These are phyloP conservation scores for Acomys russatus DNA, from an alignment of 2,797 vertebrate species.

Conservation along the genomic window DNA sequence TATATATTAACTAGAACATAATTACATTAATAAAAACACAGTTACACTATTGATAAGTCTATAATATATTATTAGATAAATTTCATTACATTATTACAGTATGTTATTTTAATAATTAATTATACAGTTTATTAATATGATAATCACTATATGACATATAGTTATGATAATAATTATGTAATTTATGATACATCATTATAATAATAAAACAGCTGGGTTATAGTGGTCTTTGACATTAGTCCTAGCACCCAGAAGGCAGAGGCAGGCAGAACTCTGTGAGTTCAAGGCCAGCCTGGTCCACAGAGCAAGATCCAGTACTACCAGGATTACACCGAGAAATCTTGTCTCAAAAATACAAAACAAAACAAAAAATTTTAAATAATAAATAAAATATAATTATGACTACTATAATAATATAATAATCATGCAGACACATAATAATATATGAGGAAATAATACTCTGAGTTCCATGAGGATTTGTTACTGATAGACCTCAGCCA, in stretches of 20 bases:
- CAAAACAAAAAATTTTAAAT: neutral
- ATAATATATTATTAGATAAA: neutral
- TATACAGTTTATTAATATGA: neutral
- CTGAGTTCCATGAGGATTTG: neutral
- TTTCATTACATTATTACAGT: neutral
- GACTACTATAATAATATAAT: neutral
- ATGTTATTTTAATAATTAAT: neutral
- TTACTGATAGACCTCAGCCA: neutral
- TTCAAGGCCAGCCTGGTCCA: neutral
- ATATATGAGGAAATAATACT: constrained; percentile 3
- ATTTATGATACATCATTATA: neutral
- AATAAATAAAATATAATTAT: neutral
- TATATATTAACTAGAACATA: neutral
- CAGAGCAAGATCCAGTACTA: neutral
- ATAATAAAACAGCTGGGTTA: neutral
- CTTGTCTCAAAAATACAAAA: neutral
- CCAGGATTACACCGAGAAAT: neutral
- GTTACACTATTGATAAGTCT: neutral
- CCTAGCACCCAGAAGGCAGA: neutral
- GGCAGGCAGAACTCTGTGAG: neutral
- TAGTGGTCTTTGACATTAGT: neutral
- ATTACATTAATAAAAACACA: neutral
- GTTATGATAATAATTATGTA: neutral
- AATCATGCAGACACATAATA: neutral
- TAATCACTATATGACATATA: neutral